phyloP scores from a whole-genome alignment of 2,113 vertebrate genomes.

The Periophthalmodon schlosseri region DNA sequence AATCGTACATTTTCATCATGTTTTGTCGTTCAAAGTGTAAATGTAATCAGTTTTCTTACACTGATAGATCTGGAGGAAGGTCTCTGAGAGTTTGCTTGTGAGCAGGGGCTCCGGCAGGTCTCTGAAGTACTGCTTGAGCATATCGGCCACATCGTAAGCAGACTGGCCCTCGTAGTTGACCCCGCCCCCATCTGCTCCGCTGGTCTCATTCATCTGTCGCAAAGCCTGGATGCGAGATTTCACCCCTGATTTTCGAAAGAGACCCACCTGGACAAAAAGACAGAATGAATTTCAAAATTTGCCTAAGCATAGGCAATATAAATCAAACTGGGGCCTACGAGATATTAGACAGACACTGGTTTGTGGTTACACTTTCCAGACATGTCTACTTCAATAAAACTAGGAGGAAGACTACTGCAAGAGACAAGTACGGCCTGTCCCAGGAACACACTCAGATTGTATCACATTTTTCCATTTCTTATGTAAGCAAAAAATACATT shows the following conservation, averaged over 20 bases:
- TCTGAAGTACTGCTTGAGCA: constrained; percentile 97
- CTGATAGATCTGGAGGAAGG: constrained; percentile 97
- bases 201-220: constrained; percentile 92
- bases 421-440: constrained; percentile 18
- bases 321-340: background rate
- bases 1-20: background rate
- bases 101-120: constrained; percentile 95
- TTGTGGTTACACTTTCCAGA: constrained; percentile 28
- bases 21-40: background rate
- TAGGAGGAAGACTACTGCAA: constrained; percentile 11
- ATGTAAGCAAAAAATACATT: constrained; percentile 37
- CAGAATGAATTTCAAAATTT: background rate
- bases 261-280: constrained; percentile 83
- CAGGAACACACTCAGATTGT: constrained; percentile 17
- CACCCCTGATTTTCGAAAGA: constrained; percentile 96
- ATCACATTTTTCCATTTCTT: constrained; percentile 32
- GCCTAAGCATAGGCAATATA: background rate
- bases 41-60: constrained; percentile 80
- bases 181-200: constrained; percentile 80
- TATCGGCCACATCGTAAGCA: constrained; percentile 94
- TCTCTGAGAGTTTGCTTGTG: constrained; percentile 94
- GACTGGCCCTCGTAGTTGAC: constrained; percentile 95
- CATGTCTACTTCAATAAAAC: constrained; percentile 23
- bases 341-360: constrained; percentile 30
- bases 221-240: constrained; percentile 95